These are phyloP conservation scores for Anarsia innoxiella DNA, from an alignment of 2,888 invertebrate species.

Conservation along the genomic window DNA sequence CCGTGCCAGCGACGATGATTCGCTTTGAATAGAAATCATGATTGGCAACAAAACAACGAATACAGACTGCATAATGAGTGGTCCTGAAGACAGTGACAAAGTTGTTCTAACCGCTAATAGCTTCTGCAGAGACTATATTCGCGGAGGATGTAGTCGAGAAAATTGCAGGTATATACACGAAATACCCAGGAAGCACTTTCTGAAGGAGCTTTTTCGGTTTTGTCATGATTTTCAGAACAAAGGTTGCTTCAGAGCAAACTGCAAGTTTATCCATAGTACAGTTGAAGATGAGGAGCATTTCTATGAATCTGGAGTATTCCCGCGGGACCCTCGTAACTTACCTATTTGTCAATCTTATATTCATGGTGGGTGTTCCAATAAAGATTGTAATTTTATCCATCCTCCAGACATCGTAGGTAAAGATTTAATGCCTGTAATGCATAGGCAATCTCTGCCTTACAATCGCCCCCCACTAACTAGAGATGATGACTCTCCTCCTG, in stretches of 20 bases:
- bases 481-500: slow-evolving; percentile 61
- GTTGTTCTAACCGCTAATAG: slow-evolving; percentile 26
- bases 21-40: slow-evolving; percentile 26
- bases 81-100: slow-evolving; percentile 41
- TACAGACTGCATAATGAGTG: slow-evolving; percentile 34
- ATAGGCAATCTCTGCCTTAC: slow-evolving; percentile 35
- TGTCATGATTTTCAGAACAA: slow-evolving; percentile 81
- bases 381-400: slow-evolving; percentile 52
- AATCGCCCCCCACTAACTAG: slow-evolving; percentile 43
- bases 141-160: slow-evolving; percentile 70
- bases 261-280: slow-evolving; percentile 82
- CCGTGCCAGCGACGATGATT: background rate
- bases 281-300: slow-evolving; percentile 81
- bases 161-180: slow-evolving; percentile 67
- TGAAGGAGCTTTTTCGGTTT: slow-evolving; percentile 66
- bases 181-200: slow-evolving; percentile 43
- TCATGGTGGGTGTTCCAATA: slow-evolving; percentile 73
- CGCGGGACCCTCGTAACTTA: slow-evolving; percentile 57
- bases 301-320: slow-evolving; percentile 76
- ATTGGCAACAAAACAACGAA: slow-evolving; percentile 30
- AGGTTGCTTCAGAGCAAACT: slow-evolving; percentile 77
- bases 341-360: slow-evolving; percentile 78
- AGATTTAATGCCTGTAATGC: slow-evolving; percentile 30
- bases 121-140: slow-evolving; percentile 69
- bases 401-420: slow-evolving; percentile 39